These are phyloP conservation scores for Pemphredon lugubris DNA, from an alignment of 2,888 invertebrate genomes.

Conservation along the genomic window DNA sequence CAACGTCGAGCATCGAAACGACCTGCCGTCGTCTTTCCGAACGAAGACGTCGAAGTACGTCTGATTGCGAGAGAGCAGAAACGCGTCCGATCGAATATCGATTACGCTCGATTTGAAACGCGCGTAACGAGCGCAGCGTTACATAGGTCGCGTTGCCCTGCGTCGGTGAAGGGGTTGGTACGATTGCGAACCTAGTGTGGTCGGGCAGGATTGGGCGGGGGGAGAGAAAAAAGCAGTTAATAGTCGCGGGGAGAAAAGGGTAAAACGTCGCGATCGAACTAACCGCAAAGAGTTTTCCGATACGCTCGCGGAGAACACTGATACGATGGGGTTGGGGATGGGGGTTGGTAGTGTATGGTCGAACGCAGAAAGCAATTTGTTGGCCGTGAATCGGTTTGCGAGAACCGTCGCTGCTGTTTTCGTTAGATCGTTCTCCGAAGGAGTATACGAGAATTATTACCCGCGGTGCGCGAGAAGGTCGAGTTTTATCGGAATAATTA, in stretches of 20 bases:
- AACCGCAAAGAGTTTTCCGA: conserved; percentile 62
- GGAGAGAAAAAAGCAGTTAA: conserved; percentile 45
- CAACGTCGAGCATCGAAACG: background rate
- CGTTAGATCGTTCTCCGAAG: conserved; percentile 19
- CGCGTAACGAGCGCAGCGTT: conserved; percentile 51
- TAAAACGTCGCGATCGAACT: conserved; percentile 45
- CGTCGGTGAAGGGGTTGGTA: conserved; percentile 2
- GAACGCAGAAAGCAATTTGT: conserved; percentile 60
- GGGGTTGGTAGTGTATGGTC: conserved; percentile 22
- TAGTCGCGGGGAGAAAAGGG: conserved; percentile 42
- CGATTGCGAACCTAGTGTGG: too few relatives aligned
- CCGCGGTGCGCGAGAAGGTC: conserved; percentile 2
- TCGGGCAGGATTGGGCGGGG: conserved; percentile 3
- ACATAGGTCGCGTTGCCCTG: conserved; percentile 23
- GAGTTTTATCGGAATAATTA: conserved; percentile 38
- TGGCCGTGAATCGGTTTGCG: conserved; percentile 49
- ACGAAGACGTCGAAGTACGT: conserved; percentile 29
- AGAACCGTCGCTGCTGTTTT: conserved; percentile 27
- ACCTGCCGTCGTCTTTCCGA: too few relatives aligned
- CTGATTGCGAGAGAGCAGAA: background rate
- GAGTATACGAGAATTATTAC: conserved; percentile 38
- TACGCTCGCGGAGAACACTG: conserved; percentile 41
- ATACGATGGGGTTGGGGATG: conserved; percentile 1
- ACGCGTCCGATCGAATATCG: conserved; percentile 60
- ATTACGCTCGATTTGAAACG: conserved; percentile 59